These are phyloP conservation scores for Planococcus citri DNA, from an alignment of 1,140 invertebrate species.

Conservation along the genomic window DNA sequence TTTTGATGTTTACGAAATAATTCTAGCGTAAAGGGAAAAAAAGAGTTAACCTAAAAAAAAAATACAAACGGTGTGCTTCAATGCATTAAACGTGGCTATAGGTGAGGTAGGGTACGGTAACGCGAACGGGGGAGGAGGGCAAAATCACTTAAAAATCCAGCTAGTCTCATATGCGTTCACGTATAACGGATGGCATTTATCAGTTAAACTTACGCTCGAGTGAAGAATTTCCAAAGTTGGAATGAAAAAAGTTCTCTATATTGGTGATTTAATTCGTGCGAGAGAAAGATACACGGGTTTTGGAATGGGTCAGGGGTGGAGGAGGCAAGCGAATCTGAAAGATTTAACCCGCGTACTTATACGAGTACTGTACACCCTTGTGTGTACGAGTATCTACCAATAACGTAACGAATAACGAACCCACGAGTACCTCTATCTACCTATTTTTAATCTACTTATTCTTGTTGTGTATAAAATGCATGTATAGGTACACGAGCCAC, in stretches of 20 bases:
- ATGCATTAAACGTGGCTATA: constrained; percentile 15
- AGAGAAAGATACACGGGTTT: too few relatives aligned
- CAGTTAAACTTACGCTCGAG: constrained; percentile 10
- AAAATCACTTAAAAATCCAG: constrained; percentile 13
- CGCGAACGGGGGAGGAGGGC: neutral
- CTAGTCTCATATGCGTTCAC: neutral
- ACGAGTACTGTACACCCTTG: too few relatives aligned
- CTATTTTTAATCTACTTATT: too few relatives aligned
- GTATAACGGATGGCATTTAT: constrained; percentile 9
- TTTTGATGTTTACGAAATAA: constrained; percentile 16
- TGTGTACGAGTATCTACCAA: too few relatives aligned
- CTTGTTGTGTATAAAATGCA: too few relatives aligned
- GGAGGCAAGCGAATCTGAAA: too few relatives aligned
- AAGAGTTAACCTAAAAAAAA: neutral
- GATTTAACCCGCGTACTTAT: too few relatives aligned
- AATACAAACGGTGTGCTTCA: constrained; percentile 10
- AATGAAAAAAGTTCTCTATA: constrained; percentile 12
- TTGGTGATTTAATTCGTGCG: neutral
- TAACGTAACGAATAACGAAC: too few relatives aligned
- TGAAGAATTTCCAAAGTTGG: constrained; percentile 11
- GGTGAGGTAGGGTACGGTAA: too few relatives aligned
- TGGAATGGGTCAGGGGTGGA: too few relatives aligned
- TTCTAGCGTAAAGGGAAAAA: constrained; percentile 12
- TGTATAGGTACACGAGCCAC: too few relatives aligned
- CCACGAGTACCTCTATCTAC: too few relatives aligned